Evolutionary conservation across 2,888 invertebrate species (phyloP).

Genomic region (Tipula lateralis): DNA sequence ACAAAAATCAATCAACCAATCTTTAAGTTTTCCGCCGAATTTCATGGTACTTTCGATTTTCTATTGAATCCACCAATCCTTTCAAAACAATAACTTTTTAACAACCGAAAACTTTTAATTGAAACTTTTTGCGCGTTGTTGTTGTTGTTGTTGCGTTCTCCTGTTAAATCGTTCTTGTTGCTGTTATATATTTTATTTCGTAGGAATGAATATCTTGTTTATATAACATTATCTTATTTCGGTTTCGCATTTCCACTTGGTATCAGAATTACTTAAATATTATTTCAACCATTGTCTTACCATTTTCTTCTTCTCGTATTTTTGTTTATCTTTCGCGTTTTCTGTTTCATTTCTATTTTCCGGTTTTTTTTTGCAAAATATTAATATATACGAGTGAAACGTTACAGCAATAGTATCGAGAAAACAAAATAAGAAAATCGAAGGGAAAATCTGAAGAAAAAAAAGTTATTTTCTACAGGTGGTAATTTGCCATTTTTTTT

Average conservation of each 20-base stretch:
- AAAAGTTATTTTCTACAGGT: neutral
- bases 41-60: slow-evolving; percentile 9
- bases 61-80: slow-evolving; percentile 1
- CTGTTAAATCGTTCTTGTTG: neutral
- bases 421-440: neutral
- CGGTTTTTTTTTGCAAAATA: neutral
- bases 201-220: neutral
- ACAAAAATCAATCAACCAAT: neutral
- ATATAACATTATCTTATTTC: slow-evolving; percentile 9
- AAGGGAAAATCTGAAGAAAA: neutral
- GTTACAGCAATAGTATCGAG: no score
- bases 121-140: neutral
- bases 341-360: neutral
- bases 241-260: slow-evolving; percentile 11
- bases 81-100: slow-evolving; percentile 15
- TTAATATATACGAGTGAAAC: neutral
- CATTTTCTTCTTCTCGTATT: neutral
- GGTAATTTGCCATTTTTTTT: neutral
- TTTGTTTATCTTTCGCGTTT: slow-evolving; percentile 1
- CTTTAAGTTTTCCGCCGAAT: neutral
- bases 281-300: neutral
- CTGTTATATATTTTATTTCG: neutral
- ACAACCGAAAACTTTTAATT: neutral
- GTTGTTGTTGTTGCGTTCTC: neutral
- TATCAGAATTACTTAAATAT: neutral